These are phyloP conservation scores for Crotalus tigris DNA, from an alignment of 2,113 vertebrate species.

Conservation along the genomic window DNA sequence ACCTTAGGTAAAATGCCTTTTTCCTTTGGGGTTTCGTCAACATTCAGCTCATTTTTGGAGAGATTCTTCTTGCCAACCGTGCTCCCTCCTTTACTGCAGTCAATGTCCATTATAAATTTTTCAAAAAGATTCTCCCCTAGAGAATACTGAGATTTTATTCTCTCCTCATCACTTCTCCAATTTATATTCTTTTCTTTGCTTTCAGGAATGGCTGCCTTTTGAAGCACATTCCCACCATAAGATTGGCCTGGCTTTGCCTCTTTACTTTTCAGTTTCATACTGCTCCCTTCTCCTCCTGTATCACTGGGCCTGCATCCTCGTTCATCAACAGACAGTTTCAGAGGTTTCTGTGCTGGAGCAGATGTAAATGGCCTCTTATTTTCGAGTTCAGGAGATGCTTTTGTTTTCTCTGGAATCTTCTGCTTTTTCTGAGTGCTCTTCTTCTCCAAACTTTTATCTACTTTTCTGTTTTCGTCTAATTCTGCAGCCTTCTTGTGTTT, in stretches of 20 bases:
- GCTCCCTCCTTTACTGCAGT: not conserved
- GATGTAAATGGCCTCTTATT: constrained; percentile 44
- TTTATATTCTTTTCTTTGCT: not conserved
- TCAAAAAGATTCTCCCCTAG: not conserved
- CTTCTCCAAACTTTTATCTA: constrained; percentile 73
- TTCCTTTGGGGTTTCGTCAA: not conserved
- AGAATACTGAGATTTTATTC: not conserved
- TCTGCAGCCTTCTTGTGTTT: constrained; percentile 72
- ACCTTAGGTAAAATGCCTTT: constrained; percentile 9
- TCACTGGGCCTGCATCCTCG: constrained; percentile 63
- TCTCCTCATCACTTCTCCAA: not conserved
- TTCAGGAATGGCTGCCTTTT: not conserved
- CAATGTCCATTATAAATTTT: not conserved
- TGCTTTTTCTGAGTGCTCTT: constrained; percentile 71
- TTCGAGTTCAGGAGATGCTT: constrained; percentile 63
- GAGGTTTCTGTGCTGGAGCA: constrained; percentile 49
- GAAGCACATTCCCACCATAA: not conserved
- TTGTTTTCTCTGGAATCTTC: constrained; percentile 65
- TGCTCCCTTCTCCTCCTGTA: constrained; percentile 72
- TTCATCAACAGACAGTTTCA: constrained; percentile 62
- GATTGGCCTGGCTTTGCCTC: not conserved
- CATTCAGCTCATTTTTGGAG: constrained; percentile 5
- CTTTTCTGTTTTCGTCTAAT: constrained; percentile 62
- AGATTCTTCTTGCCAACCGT: not conserved
- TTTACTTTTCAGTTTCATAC: not conserved